A percentile compares a stretch with the other conserved stretches of the same genome.
Evolutionary conservation across 2,888 invertebrate genomes (phyloP).

Genomic region (Dicycla oo): DNA sequence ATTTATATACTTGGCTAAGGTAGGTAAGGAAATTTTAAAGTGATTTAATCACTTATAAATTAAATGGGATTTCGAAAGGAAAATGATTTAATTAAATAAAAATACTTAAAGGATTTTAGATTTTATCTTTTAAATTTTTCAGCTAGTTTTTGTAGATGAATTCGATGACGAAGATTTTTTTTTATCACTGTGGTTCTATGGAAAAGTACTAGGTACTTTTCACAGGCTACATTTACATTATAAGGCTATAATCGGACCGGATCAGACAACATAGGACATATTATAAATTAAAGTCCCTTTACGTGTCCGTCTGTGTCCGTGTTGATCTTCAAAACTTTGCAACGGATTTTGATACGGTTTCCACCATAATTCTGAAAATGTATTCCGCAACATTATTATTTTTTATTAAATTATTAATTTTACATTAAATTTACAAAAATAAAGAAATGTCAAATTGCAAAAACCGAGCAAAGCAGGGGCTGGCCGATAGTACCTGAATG

Average conservation of each 20-base stretch:
- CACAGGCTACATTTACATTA: background rate
- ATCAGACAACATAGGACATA: too few species aligned
- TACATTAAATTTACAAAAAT: background rate
- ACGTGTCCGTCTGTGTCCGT: too few species aligned
- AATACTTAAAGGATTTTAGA: slow-evolving; percentile 2
- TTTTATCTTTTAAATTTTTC: background rate
- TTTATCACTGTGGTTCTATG: background rate
- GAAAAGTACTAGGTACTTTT: background rate
- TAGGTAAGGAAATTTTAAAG: background rate
- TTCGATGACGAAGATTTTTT: background rate
- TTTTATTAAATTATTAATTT: too few species aligned
- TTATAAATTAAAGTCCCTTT: background rate
- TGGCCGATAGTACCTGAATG: too few species aligned
- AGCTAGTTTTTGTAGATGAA: background rate
- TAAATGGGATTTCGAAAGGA: background rate
- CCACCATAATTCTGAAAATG: background rate
- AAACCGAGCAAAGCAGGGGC: too few species aligned
- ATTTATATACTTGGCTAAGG: background rate
- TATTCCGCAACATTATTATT: background rate
- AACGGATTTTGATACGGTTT: background rate
- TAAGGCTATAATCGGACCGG: background rate
- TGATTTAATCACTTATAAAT: slow-evolving; percentile 1
- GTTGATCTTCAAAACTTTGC: background rate
- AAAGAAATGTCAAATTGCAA: too few species aligned
- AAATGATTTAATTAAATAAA: slow-evolving; percentile 6